Evolutionary conservation across 2,113 vertebrate species (phyloP).

Genomic region (Chinchilla lanigera): DNA sequence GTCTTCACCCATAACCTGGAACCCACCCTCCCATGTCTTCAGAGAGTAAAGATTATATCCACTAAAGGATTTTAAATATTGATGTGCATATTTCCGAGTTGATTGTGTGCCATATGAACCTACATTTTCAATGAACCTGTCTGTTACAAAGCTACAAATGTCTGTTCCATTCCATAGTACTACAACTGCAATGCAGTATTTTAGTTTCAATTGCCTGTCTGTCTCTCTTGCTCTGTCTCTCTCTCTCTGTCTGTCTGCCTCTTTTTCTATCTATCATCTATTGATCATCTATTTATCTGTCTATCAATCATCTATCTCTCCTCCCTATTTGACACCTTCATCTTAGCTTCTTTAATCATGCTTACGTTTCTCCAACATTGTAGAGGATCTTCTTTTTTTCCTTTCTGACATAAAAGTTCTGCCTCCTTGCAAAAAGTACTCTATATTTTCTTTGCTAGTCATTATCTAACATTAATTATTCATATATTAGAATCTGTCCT

Average conservation of each 20-base stretch:
- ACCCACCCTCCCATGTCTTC: not conserved
- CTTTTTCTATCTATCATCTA: too few species aligned
- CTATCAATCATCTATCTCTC: not conserved
- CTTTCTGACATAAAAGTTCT: not conserved
- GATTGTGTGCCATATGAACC: not conserved
- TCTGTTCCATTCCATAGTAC: not conserved
- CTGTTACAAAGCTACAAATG: not conserved
- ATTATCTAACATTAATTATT: not conserved
- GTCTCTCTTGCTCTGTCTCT: too few species aligned
- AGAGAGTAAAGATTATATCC: not conserved
- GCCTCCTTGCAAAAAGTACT: not conserved
- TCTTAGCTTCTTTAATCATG: not conserved
- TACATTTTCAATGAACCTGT: not conserved
- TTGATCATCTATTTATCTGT: too few species aligned
- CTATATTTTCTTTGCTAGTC: not conserved
- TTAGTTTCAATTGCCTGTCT: not conserved
- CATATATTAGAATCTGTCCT: not conserved
- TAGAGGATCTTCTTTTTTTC: not conserved
- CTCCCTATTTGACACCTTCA: not conserved
- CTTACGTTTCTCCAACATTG: not conserved
- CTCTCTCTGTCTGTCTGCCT: too few species aligned
- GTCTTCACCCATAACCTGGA: not conserved
- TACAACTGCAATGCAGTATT: not conserved
- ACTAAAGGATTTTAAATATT: not conserved
- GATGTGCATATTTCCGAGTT: not conserved